Percentiles rank a stretch among this genome's conserved stretches.
Conservation (phyloP, 2,113 vertebrate species). For the Leuciscus idus region DNA sequence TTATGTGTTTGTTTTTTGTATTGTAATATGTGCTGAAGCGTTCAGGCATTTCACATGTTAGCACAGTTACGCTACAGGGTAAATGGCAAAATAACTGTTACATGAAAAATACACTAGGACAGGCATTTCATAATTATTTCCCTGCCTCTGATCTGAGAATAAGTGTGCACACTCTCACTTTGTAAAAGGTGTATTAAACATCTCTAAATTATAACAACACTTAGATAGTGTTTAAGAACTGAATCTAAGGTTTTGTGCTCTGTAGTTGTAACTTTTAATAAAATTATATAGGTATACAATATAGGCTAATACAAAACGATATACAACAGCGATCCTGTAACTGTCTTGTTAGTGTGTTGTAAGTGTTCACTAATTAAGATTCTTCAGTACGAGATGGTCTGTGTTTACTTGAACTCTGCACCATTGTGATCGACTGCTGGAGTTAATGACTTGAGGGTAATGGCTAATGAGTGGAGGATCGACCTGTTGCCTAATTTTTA, state of each 20-base stretch:
- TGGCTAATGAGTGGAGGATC: constrained; percentile 71
- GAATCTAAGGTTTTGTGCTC: no score
- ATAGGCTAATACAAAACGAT: background rate
- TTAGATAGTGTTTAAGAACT: background rate
- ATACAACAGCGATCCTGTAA: background rate
- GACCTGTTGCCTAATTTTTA: constrained; percentile 72
- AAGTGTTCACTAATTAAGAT: constrained; percentile 33
- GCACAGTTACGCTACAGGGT: constrained; percentile 13
- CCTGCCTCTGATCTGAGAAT: constrained; percentile 4
- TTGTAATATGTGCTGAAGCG: constrained; percentile 27
- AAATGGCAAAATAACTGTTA: constrained; percentile 28
- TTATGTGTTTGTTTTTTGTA: constrained; percentile 37
- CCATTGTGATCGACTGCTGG: constrained; percentile 49
- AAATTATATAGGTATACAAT: no score
- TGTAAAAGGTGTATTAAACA: background rate
- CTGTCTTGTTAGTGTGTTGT: constrained; percentile 3
- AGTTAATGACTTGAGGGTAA: constrained; percentile 74
- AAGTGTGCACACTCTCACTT: background rate
- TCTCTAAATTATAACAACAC: background rate
- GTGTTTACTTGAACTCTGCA: constrained; percentile 45
- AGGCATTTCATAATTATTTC: background rate
- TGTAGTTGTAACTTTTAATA: no score
- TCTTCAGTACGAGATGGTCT: constrained; percentile 14
- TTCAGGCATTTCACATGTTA: constrained; percentile 28
- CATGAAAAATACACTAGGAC: constrained; percentile 6